These are phyloP conservation scores for Acrossocheilus fasciatus DNA, from an alignment of 2,797 vertebrate species.

Conservation along the genomic window DNA sequence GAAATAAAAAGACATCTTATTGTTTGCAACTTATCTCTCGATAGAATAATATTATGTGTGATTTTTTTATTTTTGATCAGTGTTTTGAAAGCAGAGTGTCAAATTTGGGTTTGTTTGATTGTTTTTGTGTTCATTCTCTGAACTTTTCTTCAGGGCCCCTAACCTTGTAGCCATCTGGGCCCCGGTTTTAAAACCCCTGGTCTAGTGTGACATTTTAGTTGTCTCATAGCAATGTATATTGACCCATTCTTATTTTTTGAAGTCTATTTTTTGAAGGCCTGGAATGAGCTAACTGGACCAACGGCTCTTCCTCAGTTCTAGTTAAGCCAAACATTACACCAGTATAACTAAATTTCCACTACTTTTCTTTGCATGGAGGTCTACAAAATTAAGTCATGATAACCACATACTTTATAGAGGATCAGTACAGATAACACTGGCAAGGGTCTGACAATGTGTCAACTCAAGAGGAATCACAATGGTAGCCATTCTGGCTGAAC, in stretches of 20 bases:
- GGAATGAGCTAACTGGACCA: neutral
- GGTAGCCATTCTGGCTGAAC: conserved; percentile 31
- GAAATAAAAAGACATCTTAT: neutral
- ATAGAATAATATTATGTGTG: neutral
- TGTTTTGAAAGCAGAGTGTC: neutral
- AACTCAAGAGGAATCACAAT: conserved; percentile 19
- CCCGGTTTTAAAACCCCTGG: neutral
- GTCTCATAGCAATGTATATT: neutral
- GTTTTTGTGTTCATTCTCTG: no score
- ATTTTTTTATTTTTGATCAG: neutral
- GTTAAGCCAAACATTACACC: neutral
- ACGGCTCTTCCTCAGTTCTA: neutral
- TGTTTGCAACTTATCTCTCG: neutral
- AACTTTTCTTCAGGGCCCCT: neutral
- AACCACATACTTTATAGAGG: neutral
- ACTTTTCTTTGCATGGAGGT: neutral
- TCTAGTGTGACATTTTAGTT: neutral
- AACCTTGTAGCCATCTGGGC: neutral
- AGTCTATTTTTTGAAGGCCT: neutral
- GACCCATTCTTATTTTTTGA: neutral
- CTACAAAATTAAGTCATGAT: conserved; percentile 21
- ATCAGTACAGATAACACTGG: neutral
- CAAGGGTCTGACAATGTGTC: conserved; percentile 11
- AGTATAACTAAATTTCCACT: neutral
- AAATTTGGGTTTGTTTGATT: neutral